Percentiles rank a stretch among this genome's conserved stretches.
Conservation (phyloP, 1,140 invertebrate species). For the Panulirus ornatus region DNA sequence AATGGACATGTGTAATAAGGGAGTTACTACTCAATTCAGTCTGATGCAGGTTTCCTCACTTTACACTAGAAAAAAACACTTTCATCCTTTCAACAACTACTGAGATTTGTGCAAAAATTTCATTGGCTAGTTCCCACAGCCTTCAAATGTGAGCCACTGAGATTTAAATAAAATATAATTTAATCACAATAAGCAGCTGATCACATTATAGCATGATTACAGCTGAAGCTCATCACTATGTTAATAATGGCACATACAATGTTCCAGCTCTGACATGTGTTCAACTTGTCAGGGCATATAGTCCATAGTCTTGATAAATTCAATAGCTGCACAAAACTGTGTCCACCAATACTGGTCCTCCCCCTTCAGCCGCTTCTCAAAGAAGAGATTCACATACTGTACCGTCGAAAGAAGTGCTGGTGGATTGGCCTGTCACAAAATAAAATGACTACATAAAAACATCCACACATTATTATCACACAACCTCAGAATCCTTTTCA, state of each 20-base stretch:
- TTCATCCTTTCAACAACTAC: neutral
- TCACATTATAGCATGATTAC: conserved; percentile 3
- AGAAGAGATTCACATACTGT: conserved; percentile 97
- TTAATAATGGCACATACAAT: conserved; percentile 41
- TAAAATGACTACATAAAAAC: neutral
- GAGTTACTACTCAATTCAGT: neutral
- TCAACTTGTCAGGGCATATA: conserved; percentile 79
- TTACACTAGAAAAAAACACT: neutral
- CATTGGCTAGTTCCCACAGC: neutral
- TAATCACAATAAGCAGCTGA: neutral
- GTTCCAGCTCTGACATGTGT: neutral
- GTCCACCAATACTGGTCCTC: conserved; percentile 99
- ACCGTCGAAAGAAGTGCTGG: conserved; percentile 91
- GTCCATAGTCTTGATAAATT: conserved; percentile 99
- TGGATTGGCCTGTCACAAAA: conserved; percentile 59
- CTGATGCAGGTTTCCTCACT: neutral
- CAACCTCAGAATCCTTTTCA: too few species aligned
- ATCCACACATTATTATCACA: too few species aligned
- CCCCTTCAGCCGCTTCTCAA: conserved; percentile 88
- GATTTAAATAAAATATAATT: neutral
- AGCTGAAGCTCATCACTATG: conserved; percentile 16
- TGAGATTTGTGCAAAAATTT: neutral
- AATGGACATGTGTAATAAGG: neutral
- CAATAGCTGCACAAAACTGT: conserved; percentile 96
- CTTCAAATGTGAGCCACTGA: neutral